These are phyloP conservation scores for Phenganax subtilis DNA, from an alignment of 92 coral and sea anemone species.

Conservation along the genomic window DNA sequence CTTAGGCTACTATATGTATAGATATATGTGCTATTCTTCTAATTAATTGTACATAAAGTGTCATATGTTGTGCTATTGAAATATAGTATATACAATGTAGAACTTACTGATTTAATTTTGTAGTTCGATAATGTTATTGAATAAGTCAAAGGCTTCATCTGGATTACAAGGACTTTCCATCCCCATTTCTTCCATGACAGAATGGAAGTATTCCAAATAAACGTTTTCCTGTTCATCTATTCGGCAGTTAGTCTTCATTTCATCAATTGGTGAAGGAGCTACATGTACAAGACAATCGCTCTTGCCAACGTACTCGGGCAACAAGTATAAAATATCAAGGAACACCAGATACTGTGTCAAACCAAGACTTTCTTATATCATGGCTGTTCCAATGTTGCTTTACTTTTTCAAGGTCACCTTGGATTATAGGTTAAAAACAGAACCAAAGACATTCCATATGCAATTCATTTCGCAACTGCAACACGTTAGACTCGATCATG, in stretches of 20 bases:
- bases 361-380: neutral
- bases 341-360: slow-evolving; percentile 16
- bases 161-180: neutral
- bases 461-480: neutral
- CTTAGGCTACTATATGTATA: too few relatives aligned
- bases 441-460: slow-evolving; percentile 26
- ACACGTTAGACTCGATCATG: neutral
- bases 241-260: neutral
- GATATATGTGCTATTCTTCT: too few relatives aligned
- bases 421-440: neutral
- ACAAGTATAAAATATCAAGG: neutral
- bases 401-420: neutral
- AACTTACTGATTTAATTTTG: neutral
- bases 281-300: neutral
- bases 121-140: neutral
- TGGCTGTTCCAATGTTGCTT: slow-evolving; percentile 17
- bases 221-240: neutral
- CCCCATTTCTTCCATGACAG: neutral
- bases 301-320: neutral
- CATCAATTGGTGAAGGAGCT: neutral
- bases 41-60: too few relatives aligned
- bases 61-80: neutral
- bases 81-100: neutral
- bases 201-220: neutral
- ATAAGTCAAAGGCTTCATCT: neutral